These are phyloP conservation scores for Drosophila obscura DNA, from an alignment of 1,140 invertebrate species.

Conservation along the genomic window DNA sequence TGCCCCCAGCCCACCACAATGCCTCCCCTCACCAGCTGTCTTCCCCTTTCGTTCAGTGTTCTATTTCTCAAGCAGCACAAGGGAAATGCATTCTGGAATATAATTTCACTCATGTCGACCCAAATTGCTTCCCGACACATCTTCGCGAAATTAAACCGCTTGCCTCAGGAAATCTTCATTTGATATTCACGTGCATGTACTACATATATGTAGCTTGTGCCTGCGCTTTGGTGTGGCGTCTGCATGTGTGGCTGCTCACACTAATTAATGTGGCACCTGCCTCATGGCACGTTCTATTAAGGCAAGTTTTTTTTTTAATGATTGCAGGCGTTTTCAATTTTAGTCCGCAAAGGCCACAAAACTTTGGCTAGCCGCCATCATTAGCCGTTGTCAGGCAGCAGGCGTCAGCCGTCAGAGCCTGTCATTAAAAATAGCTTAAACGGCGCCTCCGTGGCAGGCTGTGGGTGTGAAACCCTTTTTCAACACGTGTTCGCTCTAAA, in stretches of 20 bases:
- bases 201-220: too few species aligned
- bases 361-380: constrained; percentile 55
- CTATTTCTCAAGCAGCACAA: background rate
- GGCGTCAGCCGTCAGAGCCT: constrained; percentile 35
- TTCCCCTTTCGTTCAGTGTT: constrained; percentile 4
- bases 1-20: too few species aligned
- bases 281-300: constrained; percentile 54
- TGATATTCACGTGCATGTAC: constrained; percentile 29
- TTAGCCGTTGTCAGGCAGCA: constrained; percentile 50
- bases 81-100: constrained; percentile 42
- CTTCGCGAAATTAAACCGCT: constrained; percentile 70
- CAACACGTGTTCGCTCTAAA: constrained; percentile 12
- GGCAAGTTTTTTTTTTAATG: constrained; percentile 39
- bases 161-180: constrained; percentile 58
- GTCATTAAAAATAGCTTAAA: constrained; percentile 75
- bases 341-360: constrained; percentile 48
- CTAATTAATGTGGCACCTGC: constrained; percentile 66
- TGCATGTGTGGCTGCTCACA: constrained; percentile 23
- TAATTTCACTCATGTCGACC: constrained; percentile 47
- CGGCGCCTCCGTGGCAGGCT: constrained; percentile 1
- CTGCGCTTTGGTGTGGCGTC: background rate
- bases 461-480: constrained; percentile 22
- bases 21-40: too few species aligned
- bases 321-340: constrained; percentile 65
- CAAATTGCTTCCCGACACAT: constrained; percentile 56